Conservation (phyloP, 2,113 vertebrate genomes). For the Stercorarius parasiticus region DNA sequence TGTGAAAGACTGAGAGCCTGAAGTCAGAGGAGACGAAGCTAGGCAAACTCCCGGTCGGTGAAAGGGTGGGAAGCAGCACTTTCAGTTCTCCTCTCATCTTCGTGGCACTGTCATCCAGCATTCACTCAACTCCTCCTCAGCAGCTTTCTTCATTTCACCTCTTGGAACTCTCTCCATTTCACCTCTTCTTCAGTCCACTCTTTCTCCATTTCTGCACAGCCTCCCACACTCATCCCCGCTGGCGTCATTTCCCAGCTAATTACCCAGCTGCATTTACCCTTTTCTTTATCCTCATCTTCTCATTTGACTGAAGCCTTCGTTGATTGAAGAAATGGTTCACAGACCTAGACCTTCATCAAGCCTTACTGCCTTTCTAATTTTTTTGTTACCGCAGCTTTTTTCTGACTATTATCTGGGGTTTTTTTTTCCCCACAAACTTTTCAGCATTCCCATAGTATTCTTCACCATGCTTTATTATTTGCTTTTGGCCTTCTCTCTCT, state of each 20-base stretch:
- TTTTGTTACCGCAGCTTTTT: not conserved
- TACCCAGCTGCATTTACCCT: not conserved
- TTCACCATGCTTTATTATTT: not conserved
- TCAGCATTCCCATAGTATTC: not conserved
- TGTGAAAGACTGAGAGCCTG: not conserved
- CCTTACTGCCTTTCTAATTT: not conserved
- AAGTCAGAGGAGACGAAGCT: not conserved
- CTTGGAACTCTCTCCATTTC: not conserved
- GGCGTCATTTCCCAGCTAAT: not conserved
- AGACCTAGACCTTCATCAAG: not conserved
- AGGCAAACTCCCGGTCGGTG: rapidly evolving
- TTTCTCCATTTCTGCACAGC: not conserved
- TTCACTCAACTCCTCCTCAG: not conserved
- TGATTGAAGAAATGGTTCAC: not conserved
- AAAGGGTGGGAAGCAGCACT: not conserved
- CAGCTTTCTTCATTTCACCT: not conserved
- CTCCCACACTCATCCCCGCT: not conserved
- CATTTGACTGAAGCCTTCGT: not conserved
- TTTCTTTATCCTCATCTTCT: not conserved
- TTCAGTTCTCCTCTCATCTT: not conserved
- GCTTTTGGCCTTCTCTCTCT: not conserved
- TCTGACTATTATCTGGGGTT: not conserved
- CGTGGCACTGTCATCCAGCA: not conserved
- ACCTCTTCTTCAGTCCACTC: not conserved
- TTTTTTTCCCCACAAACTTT: not conserved